Percentiles rank a stretch among this genome's conserved stretches.
These are phyloP conservation scores for Erebia epiphron DNA, from an alignment of 2,888 invertebrate species.

Conservation along the genomic window DNA sequence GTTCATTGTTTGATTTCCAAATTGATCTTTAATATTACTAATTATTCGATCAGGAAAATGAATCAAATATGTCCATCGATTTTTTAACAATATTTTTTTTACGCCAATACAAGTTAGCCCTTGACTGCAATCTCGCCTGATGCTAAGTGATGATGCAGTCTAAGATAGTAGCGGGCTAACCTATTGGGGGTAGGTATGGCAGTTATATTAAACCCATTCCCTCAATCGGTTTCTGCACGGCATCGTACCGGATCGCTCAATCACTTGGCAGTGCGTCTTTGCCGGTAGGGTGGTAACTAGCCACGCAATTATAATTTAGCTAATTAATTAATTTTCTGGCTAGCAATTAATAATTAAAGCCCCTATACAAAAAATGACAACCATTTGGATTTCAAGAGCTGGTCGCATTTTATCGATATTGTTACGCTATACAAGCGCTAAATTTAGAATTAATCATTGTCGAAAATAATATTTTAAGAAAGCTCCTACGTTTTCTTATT, in stretches of 20 bases:
- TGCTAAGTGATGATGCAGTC: no score
- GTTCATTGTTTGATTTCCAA: neutral
- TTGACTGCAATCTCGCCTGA: no score
- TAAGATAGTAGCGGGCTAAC: no score
- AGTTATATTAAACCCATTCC: no score
- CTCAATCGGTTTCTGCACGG: no score
- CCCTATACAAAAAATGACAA: neutral
- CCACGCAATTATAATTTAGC: no score
- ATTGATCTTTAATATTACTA: neutral
- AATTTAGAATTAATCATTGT: neutral
- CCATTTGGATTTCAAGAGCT: neutral
- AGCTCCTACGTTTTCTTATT: neutral
- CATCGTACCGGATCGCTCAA: no score
- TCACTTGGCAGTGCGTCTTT: no score
- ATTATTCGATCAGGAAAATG: neutral
- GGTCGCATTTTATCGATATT: neutral
- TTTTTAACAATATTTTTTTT: neutral
- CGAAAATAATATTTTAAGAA: neutral
- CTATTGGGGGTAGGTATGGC: no score
- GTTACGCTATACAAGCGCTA: neutral
- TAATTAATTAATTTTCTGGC: no score
- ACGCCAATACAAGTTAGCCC: no score
- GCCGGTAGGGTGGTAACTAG: no score
- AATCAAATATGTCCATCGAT: neutral
- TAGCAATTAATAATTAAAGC: neutral